These are phyloP conservation scores for Lochmaea capreae DNA, from an alignment of 2,888 invertebrate species.

Conservation along the genomic window DNA sequence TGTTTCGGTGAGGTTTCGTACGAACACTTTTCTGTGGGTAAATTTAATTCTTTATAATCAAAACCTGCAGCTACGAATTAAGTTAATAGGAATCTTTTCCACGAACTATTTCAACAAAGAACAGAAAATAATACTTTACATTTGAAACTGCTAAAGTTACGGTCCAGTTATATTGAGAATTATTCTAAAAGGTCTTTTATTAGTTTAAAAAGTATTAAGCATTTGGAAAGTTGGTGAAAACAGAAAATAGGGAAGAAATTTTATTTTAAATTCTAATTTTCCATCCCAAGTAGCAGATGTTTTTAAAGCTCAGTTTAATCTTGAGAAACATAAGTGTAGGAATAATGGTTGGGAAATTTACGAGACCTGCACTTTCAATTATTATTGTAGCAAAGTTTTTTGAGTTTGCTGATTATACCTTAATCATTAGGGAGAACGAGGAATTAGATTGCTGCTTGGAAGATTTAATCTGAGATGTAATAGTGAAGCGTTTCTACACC, in stretches of 20 bases:
- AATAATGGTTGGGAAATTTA: constrained; percentile 19
- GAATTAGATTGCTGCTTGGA: background rate
- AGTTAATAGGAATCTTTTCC: background rate
- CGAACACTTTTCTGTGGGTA: background rate
- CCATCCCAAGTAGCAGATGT: constrained; percentile 18
- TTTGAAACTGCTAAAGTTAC: constrained; percentile 13
- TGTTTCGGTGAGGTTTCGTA: background rate
- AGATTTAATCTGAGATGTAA: background rate
- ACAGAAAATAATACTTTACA: constrained; percentile 2
- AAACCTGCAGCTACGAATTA: background rate
- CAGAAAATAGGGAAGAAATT: constrained; percentile 17
- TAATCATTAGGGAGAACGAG: background rate
- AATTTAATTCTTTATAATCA: background rate
- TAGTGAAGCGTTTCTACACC: background rate
- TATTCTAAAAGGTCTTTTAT: constrained; percentile 20
- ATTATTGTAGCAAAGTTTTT: background rate
- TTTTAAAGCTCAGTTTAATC: constrained; percentile 22
- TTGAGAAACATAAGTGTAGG: constrained; percentile 12
- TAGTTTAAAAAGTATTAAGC: constrained; percentile 20
- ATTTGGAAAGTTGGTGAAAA: constrained; percentile 12
- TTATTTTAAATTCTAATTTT: constrained; percentile 25
- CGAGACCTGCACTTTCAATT: constrained; percentile 8
- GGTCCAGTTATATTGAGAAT: constrained; percentile 16
- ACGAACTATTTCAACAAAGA: constrained; percentile 12
- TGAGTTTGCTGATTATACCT: background rate